phyloP scores from a whole-genome alignment of 2,113 vertebrate genomes.

The Gopherus flavomarginatus region DNA sequence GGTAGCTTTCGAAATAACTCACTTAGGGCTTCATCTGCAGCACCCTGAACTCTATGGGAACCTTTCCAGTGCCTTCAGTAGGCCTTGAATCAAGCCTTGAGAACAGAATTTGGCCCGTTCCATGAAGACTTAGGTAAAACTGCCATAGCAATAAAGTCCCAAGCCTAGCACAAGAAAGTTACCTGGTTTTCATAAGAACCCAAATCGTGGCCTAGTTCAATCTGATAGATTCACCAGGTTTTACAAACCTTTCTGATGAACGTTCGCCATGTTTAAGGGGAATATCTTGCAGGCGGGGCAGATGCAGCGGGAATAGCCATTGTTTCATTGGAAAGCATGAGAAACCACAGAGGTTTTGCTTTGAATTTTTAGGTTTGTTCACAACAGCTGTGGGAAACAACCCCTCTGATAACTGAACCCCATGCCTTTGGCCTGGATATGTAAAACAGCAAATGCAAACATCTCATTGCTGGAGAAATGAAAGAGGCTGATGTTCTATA shows the following conservation, averaged over 20 bases:
- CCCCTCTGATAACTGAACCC: constrained; percentile 68
- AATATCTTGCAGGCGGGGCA: constrained; percentile 55
- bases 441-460: constrained; percentile 23
- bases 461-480: constrained; percentile 25
- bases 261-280: constrained; percentile 27
- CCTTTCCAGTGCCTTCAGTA: background rate
- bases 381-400: constrained; percentile 72
- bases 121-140: background rate
- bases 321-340: constrained; percentile 62
- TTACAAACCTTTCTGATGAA: constrained; percentile 39
- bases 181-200: constrained; percentile 19
- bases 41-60: background rate
- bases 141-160: background rate
- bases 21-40: background rate
- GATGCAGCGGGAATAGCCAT: constrained; percentile 47
- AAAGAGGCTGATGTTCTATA: background rate
- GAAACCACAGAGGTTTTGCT: constrained; percentile 67
- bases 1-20: background rate
- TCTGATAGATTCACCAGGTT: constrained; percentile 7
- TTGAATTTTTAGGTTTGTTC: constrained; percentile 74
- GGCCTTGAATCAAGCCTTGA: background rate
- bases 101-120: background rate
- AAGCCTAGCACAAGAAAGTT: background rate
- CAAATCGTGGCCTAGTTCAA: constrained; percentile 10
- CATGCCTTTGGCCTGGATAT: constrained; percentile 11